A percentile compares a stretch with the other conserved stretches of the same genome.
phyloP scores from a whole-genome alignment of 1,140 invertebrate species.

The Thaumatotibia leucotreta region DNA sequence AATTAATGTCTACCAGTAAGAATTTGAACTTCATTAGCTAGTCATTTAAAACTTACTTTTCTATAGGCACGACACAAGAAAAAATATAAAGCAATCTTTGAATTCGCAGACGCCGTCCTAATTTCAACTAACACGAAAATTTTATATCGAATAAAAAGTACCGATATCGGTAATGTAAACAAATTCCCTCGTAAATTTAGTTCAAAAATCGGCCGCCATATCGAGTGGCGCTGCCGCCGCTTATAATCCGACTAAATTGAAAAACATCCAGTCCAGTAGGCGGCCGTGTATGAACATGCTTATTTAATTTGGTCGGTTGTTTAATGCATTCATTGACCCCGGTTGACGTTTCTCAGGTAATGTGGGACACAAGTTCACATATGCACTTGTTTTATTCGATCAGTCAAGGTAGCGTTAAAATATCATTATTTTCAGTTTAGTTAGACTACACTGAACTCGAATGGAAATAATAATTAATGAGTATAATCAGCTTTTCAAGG shows the following conservation, averaged over 20 bases:
- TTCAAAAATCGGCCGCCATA: background rate
- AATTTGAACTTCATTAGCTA: background rate
- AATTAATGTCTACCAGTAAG: background rate
- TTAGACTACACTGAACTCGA: too few species aligned
- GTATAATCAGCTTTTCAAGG: too few species aligned
- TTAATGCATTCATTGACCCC: conserved; percentile 43
- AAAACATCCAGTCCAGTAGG: background rate
- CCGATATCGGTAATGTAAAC: conserved; percentile 13
- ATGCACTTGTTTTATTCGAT: conserved; percentile 3
- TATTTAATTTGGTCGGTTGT: conserved; percentile 26
- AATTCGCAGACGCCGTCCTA: too few species aligned
- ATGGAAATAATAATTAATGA: too few species aligned
- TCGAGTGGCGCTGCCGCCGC: conserved; percentile 21
- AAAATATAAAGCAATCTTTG: too few species aligned
- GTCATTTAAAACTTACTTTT: background rate
- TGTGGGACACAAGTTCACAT: conserved; percentile 6
- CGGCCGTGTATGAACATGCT: background rate
- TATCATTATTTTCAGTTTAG: background rate
- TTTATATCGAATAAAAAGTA: background rate
- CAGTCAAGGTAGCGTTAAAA: background rate
- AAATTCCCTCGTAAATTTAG: conserved; percentile 15
- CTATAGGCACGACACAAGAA: too few species aligned
- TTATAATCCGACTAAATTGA: conserved; percentile 33
- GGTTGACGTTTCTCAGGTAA: conserved; percentile 22
- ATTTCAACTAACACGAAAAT: background rate